A percentile compares a stretch with the other conserved stretches of the same genome.
These are phyloP conservation scores for Epizoanthus ramosus DNA, from an alignment of 92 coral and sea anemone genomes.

Conservation along the genomic window DNA sequence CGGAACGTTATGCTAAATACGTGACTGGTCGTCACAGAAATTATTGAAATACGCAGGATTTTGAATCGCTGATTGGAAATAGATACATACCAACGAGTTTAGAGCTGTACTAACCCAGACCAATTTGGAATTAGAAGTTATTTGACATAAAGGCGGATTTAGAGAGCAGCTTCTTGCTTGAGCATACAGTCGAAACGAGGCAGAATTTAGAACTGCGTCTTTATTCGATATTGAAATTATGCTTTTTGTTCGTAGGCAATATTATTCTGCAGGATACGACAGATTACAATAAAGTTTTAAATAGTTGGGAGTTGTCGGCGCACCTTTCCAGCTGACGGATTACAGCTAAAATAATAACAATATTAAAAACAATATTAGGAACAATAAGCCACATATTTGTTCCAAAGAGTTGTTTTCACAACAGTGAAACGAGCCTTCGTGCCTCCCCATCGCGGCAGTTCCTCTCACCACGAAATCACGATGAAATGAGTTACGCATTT, in stretches of 20 bases:
- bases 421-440: neutral
- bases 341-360: neutral
- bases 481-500: too few relatives aligned
- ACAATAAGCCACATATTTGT: neutral
- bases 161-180: neutral
- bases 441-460: too few relatives aligned
- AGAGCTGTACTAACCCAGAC: too few relatives aligned
- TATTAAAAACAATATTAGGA: neutral
- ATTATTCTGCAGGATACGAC: neutral
- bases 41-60: slow-evolving; percentile 10
- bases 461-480: too few relatives aligned
- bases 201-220: neutral
- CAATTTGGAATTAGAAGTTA: neutral
- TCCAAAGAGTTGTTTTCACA: neutral
- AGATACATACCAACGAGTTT: neutral
- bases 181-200: neutral
- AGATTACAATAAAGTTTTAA: neutral
- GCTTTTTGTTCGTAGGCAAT: neutral
- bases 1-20: slow-evolving; percentile 39
- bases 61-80: slow-evolving; percentile 3
- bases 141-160: neutral
- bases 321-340: neutral
- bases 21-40: slow-evolving; percentile 4
- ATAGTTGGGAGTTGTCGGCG: neutral
- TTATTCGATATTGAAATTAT: neutral